Evolutionary conservation across 2,113 vertebrate species (phyloP).

Genomic region (Bubo scandiacus): DNA sequence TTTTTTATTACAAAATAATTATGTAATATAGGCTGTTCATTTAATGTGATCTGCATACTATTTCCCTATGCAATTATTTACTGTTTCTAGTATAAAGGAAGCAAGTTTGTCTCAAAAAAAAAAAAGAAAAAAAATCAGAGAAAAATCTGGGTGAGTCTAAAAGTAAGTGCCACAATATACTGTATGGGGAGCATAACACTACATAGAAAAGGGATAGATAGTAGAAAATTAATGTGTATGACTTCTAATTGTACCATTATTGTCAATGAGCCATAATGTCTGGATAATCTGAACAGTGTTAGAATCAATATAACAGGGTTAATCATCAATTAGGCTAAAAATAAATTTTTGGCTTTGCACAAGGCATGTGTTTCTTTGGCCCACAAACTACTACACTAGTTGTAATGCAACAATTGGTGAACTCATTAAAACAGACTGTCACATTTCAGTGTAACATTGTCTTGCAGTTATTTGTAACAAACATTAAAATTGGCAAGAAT

Average conservation of each 20-base stretch:
- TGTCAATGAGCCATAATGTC: neutral
- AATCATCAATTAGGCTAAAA: neutral
- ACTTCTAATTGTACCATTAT: neutral
- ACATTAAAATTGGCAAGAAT: neutral
- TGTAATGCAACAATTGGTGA: neutral
- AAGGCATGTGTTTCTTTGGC: neutral
- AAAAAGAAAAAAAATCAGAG: neutral
- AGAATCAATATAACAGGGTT: neutral
- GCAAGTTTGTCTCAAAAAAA: neutral
- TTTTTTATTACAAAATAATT: neutral
- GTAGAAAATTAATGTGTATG: neutral
- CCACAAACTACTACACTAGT: neutral
- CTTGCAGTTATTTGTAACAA: neutral
- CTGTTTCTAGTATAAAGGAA: neutral
- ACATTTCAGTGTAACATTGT: neutral
- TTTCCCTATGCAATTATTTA: neutral
- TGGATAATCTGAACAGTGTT: neutral
- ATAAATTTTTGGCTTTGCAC: neutral
- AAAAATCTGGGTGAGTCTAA: neutral
- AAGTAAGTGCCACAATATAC: neutral
- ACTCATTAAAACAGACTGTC: neutral
- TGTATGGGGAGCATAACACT: neutral
- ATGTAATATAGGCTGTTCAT: neutral
- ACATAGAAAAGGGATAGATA: neutral
- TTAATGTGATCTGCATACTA: neutral